phyloP scores from a whole-genome alignment of 2,113 vertebrate genomes.

The Rissa tridactyla region DNA sequence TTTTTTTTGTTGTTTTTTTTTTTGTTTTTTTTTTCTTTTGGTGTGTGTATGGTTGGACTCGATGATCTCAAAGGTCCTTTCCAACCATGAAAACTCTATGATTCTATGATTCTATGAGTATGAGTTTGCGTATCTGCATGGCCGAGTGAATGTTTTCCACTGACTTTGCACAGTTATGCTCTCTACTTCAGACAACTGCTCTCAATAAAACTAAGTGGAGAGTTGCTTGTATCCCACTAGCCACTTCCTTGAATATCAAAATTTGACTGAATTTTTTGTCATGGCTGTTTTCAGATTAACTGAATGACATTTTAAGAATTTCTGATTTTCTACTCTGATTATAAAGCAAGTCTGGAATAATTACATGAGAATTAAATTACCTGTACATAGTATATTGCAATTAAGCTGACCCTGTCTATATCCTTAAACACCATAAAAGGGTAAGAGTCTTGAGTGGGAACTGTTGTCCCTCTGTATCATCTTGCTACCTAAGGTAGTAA shows the following conservation, averaged over 20 bases:
- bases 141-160: neutral
- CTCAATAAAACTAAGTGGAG: neutral
- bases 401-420: neutral
- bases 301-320: neutral
- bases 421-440: neutral
- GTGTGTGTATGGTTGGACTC: too few relatives aligned
- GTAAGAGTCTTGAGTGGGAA: neutral
- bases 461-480: neutral
- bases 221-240: neutral
- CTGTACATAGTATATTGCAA: neutral
- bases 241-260: neutral
- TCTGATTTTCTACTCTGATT: neutral
- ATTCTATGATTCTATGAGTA: neutral
- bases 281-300: neutral
- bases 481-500: neutral
- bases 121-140: neutral
- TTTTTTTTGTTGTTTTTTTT: too few relatives aligned
- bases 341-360: neutral
- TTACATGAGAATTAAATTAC: neutral
- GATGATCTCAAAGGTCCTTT: too few relatives aligned
- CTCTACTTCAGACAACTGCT: neutral
- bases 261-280: neutral
- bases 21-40: too few relatives aligned
- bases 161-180: neutral
- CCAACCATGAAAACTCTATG: too few relatives aligned